A percentile compares a stretch with the other conserved stretches of the same genome.
These are phyloP conservation scores for Eulithis testata DNA, from an alignment of 2,888 invertebrate species.

Conservation along the genomic window DNA sequence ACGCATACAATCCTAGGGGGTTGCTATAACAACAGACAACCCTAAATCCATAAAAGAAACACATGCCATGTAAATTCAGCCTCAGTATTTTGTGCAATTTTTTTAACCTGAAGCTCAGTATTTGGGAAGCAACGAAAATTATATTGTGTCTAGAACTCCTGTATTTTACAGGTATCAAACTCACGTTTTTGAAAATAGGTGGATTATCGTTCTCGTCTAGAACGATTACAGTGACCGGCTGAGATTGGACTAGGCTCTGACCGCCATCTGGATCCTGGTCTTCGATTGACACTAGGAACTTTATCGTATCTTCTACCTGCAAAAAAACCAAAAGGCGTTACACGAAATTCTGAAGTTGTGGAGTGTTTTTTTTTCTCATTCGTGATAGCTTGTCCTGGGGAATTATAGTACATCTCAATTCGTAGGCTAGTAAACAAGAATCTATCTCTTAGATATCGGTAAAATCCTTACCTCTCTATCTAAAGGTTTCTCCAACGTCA, in stretches of 20 bases:
- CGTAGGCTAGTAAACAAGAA: too few relatives aligned
- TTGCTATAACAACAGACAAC: slow-evolving; percentile 25
- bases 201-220: slow-evolving; percentile 95
- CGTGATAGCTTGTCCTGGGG: too few relatives aligned
- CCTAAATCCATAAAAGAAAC: neutral
- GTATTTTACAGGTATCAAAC: slow-evolving; percentile 37
- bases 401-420: too few relatives aligned
- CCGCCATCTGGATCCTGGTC: slow-evolving; percentile 87
- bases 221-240: slow-evolving; percentile 92
- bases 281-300: slow-evolving; percentile 92
- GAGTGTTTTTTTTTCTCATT: too few relatives aligned
- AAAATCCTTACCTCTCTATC: slow-evolving; percentile 89
- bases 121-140: too few relatives aligned
- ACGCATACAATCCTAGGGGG: slow-evolving; percentile 3
- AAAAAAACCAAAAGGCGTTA: neutral
- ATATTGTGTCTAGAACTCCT: too few relatives aligned
- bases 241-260: slow-evolving; percentile 89
- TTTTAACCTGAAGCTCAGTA: too few relatives aligned
- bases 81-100: too few relatives aligned
- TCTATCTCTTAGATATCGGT: too few relatives aligned
- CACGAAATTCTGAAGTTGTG: too few relatives aligned
- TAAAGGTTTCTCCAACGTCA: slow-evolving; percentile 90
- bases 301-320: slow-evolving; percentile 90
- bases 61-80: neutral
- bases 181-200: slow-evolving; percentile 91